These are phyloP conservation scores for Bombus polaris DNA, from an alignment of 1,140 invertebrate species.

Conservation along the genomic window DNA sequence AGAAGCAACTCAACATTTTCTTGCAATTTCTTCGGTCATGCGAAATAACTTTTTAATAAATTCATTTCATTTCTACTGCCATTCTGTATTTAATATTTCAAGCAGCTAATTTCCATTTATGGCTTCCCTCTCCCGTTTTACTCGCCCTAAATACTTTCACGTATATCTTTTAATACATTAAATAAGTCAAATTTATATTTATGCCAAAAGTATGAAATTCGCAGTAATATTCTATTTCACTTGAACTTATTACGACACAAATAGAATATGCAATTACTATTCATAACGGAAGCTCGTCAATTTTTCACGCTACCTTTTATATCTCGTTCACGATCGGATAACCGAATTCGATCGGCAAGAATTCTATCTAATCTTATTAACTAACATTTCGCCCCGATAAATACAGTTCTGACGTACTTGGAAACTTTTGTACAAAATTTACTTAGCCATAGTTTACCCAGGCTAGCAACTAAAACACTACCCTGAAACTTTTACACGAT, in stretches of 20 bases:
- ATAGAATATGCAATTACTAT: background rate
- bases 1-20: background rate
- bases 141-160: background rate
- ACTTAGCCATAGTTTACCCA: background rate
- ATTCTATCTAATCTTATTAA: background rate
- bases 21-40: background rate
- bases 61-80: background rate
- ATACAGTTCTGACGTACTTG: background rate
- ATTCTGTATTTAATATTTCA: background rate
- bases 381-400: background rate
- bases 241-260: too few species aligned
- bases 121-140: background rate
- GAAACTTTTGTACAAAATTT: background rate
- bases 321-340: background rate
- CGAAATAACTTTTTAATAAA: background rate
- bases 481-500: background rate
- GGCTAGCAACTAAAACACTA: background rate
- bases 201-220: too few species aligned
- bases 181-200: background rate
- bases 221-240: too few species aligned
- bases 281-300: background rate
- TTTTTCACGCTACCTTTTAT: background rate
- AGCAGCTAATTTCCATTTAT: background rate
- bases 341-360: background rate
- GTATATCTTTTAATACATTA: background rate